Base-by-base conservation (phyloP, 2,797 vertebrate genomes). In the Galago senegalensis region DNA sequence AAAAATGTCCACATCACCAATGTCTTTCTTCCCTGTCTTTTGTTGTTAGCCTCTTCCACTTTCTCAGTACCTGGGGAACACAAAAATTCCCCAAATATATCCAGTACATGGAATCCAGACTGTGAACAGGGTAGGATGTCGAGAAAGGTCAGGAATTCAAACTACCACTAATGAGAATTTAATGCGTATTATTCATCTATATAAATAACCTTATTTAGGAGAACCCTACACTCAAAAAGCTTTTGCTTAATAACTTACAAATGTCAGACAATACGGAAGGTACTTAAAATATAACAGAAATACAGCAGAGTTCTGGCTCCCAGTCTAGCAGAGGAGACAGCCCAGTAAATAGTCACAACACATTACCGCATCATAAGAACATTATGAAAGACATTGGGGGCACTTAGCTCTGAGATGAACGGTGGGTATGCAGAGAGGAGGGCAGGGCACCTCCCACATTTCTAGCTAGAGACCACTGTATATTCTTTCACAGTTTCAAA, bases 211-310 rank as follows among this genome's bases (percentile, higher is more conserved):
- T 83, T 63, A 73, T 72, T 16, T 58, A 79, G 61, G 90, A 90
- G 77, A 95, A 46, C 3, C 6, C 27, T 84, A 92, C 76, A 94
- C 76, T 93, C 17, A 56, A 80, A 87, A 76, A 70, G 14, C 29
- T 43, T 27, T 43, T 72, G 21, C 75, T 72, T 46, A 90, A 72
- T 34, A 70, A 16, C 16, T 89, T 81, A 82, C 77, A 86, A 72
- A 90, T 43, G 82, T 72, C 67, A 84, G 70, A n/a, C 3, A 43
- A 29, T 43, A 4, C 40, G 9, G 73, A 11, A 84, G 43, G 56
- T 40, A 85, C 11, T 88, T 60, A 27, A 49, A 77, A 91, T 63
- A 69, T 3, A 58, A 61, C 82, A 25, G 72, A 46, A 90, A 88
- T 25, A 88, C 2, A 90, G 27, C 31, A 90, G 67, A 79, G 69